A percentile compares a stretch with the other conserved stretches of the same genome.
These are phyloP conservation scores for Drosophila repleta DNA, from an alignment of 1,140 invertebrate species.

Conservation along the genomic window DNA sequence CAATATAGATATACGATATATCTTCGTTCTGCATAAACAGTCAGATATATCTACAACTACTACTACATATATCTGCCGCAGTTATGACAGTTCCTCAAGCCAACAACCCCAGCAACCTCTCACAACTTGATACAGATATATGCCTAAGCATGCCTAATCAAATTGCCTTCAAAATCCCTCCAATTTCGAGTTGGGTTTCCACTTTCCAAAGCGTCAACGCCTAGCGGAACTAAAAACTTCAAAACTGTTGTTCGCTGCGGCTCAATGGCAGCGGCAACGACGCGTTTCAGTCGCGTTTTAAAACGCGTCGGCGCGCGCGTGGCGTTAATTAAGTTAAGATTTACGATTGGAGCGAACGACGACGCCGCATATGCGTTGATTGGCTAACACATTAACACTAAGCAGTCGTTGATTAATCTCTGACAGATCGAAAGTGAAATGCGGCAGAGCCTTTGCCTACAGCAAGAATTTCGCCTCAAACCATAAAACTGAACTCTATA, in stretches of 20 bases:
- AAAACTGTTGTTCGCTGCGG: constrained; percentile 37
- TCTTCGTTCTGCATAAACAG: too few relatives aligned
- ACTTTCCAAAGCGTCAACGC: not conserved
- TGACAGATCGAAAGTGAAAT: constrained; percentile 24
- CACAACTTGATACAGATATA: not conserved
- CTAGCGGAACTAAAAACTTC: constrained; percentile 38
- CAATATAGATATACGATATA: too few relatives aligned
- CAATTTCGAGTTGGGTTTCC: not conserved
- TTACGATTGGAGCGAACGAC: constrained; percentile 53
- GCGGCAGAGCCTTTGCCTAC: constrained; percentile 3
- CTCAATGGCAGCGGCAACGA: constrained; percentile 56
- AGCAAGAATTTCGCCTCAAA: constrained; percentile 1
- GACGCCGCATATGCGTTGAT: constrained; percentile 40
- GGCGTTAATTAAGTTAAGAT: constrained; percentile 76
- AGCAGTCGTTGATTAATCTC: constrained; percentile 39
- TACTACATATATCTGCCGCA: too few relatives aligned
- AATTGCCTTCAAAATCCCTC: not conserved
- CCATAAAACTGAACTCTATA: constrained; percentile 14
- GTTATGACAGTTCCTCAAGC: too few relatives aligned
- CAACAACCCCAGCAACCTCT: not conserved
- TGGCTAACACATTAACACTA: constrained; percentile 49
- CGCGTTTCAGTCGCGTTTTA: constrained; percentile 58
- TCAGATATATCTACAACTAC: too few relatives aligned
- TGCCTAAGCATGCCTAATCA: not conserved
- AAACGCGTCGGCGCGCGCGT: constrained; percentile 54